Evolutionary conservation across 2,888 invertebrate genomes (phyloP).

Genomic region (Molanna angustata): DNA sequence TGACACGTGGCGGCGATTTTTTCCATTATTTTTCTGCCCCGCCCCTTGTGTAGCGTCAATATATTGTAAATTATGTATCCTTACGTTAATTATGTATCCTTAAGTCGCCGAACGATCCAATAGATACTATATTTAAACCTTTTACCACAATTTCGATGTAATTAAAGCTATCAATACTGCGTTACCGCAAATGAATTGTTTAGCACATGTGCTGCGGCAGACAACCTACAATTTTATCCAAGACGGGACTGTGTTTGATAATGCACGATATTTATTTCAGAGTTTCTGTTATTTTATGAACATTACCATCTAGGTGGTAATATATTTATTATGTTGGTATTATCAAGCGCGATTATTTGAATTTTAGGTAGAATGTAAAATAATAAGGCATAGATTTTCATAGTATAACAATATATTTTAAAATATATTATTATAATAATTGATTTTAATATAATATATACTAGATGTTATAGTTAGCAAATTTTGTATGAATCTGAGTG

Average conservation of each 20-base stretch:
- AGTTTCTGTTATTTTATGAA: conserved; percentile 5
- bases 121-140: too few relatives aligned
- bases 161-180: conserved; percentile 17
- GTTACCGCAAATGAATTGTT: conserved; percentile 22
- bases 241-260: conserved; percentile 14
- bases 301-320: neutral
- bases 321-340: neutral
- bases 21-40: conserved; percentile 34
- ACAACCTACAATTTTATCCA: conserved; percentile 27
- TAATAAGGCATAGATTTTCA: too few relatives aligned
- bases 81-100: too few relatives aligned
- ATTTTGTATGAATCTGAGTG: too few relatives aligned
- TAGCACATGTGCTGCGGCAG: conserved; percentile 29
- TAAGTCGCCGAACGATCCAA: too few relatives aligned
- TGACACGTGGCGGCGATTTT: conserved; percentile 34
- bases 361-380: neutral
- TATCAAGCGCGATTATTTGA: neutral
- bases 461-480: too few relatives aligned
- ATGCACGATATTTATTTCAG: neutral
- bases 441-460: too few relatives aligned
- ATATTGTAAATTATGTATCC: neutral
- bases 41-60: conserved; percentile 26
- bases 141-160: neutral
- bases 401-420: too few relatives aligned
- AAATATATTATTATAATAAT: too few relatives aligned